Base-by-base conservation (phyloP, 1,140 invertebrate species). In the Phymorhynchus buccinoides region DNA sequence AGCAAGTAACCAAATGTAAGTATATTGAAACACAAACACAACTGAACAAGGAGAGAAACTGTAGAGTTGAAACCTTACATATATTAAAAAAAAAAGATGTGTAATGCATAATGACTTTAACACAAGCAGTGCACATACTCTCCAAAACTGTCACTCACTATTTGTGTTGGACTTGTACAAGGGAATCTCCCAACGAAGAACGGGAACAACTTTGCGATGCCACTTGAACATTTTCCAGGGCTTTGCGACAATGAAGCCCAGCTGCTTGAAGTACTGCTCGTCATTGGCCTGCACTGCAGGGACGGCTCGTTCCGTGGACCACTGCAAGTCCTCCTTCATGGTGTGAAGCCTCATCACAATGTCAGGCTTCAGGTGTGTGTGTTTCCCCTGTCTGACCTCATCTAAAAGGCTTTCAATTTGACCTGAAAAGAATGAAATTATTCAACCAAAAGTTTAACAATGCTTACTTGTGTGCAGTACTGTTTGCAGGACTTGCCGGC, bases 141-240 rank as follows among this genome's bases (percentile, higher is more conserved):
- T 52, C 12, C 48, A 9, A 52, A 52, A 52, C 48, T 52, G 48
- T 27, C n/a, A 82, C 66, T 83, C 83, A 90, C 89, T 83, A 83
- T 83, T 48, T 37, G 68, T 80, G 66, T 86, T 88, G n/a, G 86
- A 84, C 22, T 84, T 83, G 73, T 90, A 90, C 14, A 86, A 35
- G 42, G 81, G 80, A 66, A 85, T 83, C 35, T 83, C 78, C 91
- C 91, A 91, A 7, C 83, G 77, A 16, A 85, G n/a, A 44, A 62
- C 56, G 35, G 85, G 68, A 27, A 87, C 82, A 83, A 92, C 78
- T 37, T 86, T 86, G 0, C 89, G 84, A 48, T 89, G 86, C 12
- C 68, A 77, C 39, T 91, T 88, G 71, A 87, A 90, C 12, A 89
- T 83, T 22, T 78, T 78, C 92, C 92, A 93, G 3, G 91, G 90